phyloP scores from a whole-genome alignment of 2,797 vertebrate genomes.

The Apogon talboti region DNA sequence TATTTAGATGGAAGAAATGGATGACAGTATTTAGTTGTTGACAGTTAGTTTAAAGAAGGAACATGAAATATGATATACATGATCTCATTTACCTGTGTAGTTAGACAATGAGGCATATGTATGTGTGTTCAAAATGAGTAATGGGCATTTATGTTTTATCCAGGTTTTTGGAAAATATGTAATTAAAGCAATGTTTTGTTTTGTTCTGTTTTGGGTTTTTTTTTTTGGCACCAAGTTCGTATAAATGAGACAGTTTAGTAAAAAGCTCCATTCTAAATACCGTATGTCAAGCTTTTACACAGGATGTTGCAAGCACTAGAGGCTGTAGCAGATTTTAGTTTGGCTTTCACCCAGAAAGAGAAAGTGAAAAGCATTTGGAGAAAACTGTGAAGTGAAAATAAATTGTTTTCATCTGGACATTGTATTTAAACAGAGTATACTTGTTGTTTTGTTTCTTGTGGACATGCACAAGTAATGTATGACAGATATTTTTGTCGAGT shows the following conservation, averaged over 20 bases:
- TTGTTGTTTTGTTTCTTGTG: background rate
- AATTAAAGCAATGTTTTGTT: too few species aligned
- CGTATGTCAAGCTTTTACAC: background rate
- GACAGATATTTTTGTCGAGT: background rate
- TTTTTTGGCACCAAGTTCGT: background rate
- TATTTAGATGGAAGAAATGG: conserved; percentile 1
- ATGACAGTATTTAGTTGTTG: conserved; percentile 7
- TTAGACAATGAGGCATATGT: conserved; percentile 4
- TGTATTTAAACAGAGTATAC: background rate
- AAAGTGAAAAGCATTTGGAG: background rate
- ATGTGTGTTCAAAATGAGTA: conserved; percentile 1
- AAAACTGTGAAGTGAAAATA: conserved; percentile 5
- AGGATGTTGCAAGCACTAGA: background rate
- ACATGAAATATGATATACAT: conserved; percentile 30
- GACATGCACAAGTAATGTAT: background rate
- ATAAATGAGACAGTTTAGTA: background rate
- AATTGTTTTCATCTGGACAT: background rate
- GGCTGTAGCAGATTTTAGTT: background rate
- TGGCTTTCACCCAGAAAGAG: background rate
- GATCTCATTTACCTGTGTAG: conserved; percentile 4
- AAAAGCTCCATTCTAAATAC: background rate
- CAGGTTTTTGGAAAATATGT: conserved; percentile 14
- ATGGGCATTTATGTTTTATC: background rate
- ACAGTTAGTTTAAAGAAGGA: background rate
- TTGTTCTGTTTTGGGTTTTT: too few species aligned